These are phyloP conservation scores for Vanessa cardui DNA, from an alignment of 2,888 invertebrate species.

Conservation along the genomic window DNA sequence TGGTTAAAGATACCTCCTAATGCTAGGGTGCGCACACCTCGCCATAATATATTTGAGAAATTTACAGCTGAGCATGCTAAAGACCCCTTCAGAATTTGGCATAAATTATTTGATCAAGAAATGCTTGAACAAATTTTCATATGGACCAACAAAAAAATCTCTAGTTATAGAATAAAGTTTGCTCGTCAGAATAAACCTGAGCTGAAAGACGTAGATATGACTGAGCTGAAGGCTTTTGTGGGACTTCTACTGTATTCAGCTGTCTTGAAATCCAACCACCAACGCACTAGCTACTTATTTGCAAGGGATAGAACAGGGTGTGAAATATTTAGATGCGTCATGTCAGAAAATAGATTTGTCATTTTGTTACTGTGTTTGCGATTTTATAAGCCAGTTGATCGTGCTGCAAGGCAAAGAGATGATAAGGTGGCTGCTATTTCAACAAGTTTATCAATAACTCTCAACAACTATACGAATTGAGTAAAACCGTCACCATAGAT, in stretches of 20 bases:
- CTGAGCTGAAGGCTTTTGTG: slow-evolving; percentile 4
- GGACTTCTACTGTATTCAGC: slow-evolving; percentile 21
- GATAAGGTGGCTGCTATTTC: too few species aligned
- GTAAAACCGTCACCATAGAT: too few species aligned
- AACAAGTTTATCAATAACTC: too few species aligned
- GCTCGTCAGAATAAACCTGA: not conserved
- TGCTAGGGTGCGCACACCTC: slow-evolving; percentile 23
- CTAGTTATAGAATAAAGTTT: not conserved
- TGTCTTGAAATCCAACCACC: slow-evolving; percentile 37
- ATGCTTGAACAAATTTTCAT: not conserved
- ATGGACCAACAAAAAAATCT: not conserved
- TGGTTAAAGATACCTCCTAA: slow-evolving; percentile 21
- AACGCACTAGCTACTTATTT: slow-evolving; percentile 17
- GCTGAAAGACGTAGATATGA: slow-evolving; percentile 9
- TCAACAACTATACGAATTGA: too few species aligned
- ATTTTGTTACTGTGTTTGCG: slow-evolving; percentile 1
- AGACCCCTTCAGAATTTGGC: slow-evolving; percentile 11
- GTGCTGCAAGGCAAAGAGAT: slow-evolving; percentile 2
- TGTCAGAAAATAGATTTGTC: slow-evolving; percentile 41
- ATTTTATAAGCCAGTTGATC: slow-evolving; percentile 18
- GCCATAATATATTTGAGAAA: slow-evolving; percentile 22
- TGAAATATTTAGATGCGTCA: slow-evolving; percentile 41
- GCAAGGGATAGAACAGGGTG: slow-evolving; percentile 42
- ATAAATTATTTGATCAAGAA: slow-evolving; percentile 15
- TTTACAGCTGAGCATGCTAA: too few species aligned